phyloP scores from a whole-genome alignment of 1,140 invertebrate genomes.

The Cyrtorhinus lividipennis region DNA sequence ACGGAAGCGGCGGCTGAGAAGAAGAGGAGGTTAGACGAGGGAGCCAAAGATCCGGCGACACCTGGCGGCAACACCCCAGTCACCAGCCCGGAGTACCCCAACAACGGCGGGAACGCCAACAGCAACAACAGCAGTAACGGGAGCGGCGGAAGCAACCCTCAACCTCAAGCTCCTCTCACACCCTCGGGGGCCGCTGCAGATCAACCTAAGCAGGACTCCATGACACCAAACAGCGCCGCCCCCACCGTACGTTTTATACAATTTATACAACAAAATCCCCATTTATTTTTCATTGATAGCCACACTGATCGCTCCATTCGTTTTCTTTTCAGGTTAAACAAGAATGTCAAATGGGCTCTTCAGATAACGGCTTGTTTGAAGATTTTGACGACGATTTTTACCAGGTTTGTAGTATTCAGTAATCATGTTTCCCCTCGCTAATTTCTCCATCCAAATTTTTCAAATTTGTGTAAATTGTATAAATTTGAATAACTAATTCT shows the following conservation, averaged over 20 bases:
- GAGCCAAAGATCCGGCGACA: background rate
- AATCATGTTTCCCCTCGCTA: too few species aligned
- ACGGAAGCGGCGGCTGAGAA: conserved; percentile 17
- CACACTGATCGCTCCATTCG: too few species aligned
- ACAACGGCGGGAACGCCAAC: background rate
- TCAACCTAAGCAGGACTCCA: background rate
- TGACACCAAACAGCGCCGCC: background rate
- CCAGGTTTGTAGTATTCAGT: conserved; percentile 15
- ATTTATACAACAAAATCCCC: background rate
- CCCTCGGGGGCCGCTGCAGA: background rate
- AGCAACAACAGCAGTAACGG: background rate
- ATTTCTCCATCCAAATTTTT: too few species aligned
- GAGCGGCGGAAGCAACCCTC: background rate
- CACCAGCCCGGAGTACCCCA: background rate
- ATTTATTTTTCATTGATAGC: too few species aligned
- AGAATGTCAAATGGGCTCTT: conserved; percentile 11
- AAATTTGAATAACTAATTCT: too few species aligned
- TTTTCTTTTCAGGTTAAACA: conserved; percentile 20
- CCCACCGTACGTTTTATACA: background rate
- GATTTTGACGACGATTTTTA: conserved; percentile 22
- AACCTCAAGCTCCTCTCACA: background rate
- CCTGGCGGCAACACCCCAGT: conserved; percentile 6
- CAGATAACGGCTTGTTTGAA: conserved; percentile 20
- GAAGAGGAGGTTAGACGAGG: conserved; percentile 15
- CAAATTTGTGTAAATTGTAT: too few species aligned